Evolutionary conservation across 1,140 invertebrate genomes (phyloP).

Genomic region (Octopus sinensis): DNA sequence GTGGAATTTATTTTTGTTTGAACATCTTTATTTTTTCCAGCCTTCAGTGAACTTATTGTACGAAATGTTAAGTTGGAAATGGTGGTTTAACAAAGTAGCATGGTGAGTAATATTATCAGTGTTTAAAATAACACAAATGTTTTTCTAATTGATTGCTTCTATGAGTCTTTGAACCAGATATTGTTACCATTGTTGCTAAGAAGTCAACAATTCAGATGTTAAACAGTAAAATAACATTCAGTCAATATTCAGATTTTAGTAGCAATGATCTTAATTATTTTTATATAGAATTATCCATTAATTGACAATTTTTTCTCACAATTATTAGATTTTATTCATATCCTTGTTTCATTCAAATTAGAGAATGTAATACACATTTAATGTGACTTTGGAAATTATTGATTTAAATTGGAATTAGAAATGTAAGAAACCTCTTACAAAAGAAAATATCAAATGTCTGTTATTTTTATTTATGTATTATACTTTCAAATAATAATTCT

Average conservation of each 20-base stretch:
- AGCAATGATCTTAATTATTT: too few relatives aligned
- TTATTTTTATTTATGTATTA: background rate
- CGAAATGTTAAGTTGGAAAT: constrained; percentile 42
- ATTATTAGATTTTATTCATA: background rate
- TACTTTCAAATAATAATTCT: background rate
- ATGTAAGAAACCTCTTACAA: background rate
- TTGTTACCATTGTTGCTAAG: too few relatives aligned
- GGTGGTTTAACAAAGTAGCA: constrained; percentile 42
- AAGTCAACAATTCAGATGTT: too few relatives aligned
- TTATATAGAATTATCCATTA: too few relatives aligned
- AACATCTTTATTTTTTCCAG: constrained; percentile 33
- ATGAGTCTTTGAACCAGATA: background rate
- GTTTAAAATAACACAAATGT: background rate
- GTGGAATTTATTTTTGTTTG: background rate
- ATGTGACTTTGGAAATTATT: background rate
- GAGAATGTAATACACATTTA: background rate
- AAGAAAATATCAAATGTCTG: background rate
- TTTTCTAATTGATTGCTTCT: background rate
- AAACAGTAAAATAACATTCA: too few relatives aligned
- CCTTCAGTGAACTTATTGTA: constrained; percentile 40
- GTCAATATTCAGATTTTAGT: too few relatives aligned
- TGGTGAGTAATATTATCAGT: constrained; percentile 35
- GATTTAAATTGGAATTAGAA: background rate
- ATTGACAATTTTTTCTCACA: background rate
- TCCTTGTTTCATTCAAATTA: background rate